These are phyloP conservation scores for Pteria penguin DNA, from an alignment of 2,888 invertebrate species.

Conservation along the genomic window DNA sequence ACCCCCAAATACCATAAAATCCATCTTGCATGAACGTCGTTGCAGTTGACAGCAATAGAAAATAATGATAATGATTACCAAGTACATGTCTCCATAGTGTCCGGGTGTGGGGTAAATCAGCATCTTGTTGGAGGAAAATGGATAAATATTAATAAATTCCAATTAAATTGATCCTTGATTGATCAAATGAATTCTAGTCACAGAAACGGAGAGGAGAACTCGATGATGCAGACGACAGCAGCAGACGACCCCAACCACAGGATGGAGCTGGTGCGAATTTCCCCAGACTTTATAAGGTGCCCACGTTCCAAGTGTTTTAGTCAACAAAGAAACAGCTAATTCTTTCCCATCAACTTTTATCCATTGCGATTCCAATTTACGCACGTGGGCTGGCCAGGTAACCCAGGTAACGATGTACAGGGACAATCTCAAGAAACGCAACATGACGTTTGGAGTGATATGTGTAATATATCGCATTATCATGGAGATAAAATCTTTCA, in stretches of 20 bases:
- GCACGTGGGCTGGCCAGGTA: conserved; percentile 28
- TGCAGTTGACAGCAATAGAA: background rate
- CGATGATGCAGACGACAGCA: background rate
- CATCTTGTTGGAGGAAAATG: background rate
- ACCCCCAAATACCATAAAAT: no score
- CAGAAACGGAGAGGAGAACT: background rate
- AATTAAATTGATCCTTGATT: background rate
- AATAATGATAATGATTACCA: conserved; percentile 10
- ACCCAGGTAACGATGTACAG: background rate
- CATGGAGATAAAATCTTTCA: background rate
- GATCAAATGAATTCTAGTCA: background rate
- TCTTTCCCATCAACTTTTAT: conserved; percentile 22
- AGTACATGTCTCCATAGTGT: background rate
- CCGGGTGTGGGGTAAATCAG: conserved; percentile 1
- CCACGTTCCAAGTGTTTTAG: conserved; percentile 28
- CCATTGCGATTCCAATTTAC: conserved; percentile 22
- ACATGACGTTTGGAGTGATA: background rate
- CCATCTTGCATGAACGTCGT: no score
- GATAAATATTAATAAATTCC: background rate
- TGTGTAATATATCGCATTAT: background rate
- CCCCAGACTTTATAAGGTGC: conserved; percentile 31
- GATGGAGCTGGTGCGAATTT: background rate
- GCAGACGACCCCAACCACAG: conserved; percentile 32
- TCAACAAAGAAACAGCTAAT: conserved; percentile 22
- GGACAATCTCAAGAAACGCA: background rate